Evolutionary conservation across 2,888 invertebrate species (phyloP).

Genomic region (Perithous albicinctus): DNA sequence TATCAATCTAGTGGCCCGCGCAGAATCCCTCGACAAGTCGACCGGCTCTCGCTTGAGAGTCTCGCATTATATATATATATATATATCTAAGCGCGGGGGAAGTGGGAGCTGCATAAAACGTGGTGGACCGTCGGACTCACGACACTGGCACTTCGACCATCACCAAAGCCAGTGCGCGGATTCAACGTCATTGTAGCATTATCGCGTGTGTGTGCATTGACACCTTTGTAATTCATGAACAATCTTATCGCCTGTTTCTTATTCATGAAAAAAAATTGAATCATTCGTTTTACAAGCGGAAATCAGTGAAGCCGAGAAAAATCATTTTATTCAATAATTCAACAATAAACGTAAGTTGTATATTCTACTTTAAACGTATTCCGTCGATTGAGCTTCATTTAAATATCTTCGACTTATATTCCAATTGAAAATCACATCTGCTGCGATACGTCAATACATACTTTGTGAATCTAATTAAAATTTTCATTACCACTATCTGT

Average conservation of each 20-base stretch:
- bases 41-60: conserved; percentile 49
- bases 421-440: conserved; percentile 10
- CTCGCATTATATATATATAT: no score
- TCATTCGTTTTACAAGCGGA: neutral
- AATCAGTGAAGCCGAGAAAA: neutral
- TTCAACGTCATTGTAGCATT: conserved; percentile 1
- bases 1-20: conserved; percentile 55
- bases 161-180: conserved; percentile 63
- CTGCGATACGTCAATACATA: neutral
- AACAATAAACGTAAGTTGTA: conserved; percentile 25
- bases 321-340: neutral
- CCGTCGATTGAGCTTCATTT: neutral
- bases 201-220: neutral
- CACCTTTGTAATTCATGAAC: conserved; percentile 14
- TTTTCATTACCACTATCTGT: neutral
- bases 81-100: conserved; percentile 47
- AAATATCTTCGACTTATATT: neutral
- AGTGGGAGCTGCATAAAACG: conserved; percentile 75
- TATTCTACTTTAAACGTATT: neutral
- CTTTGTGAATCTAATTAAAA: neutral
- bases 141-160: conserved; percentile 74
- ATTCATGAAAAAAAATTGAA: neutral
- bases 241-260: neutral
- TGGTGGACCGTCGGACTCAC: conserved; percentile 66
- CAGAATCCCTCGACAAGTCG: conserved; percentile 55